Evolutionary conservation across 2,888 invertebrate species (phyloP), one percentile per base, ranked within the genome.

Genomic region (Spisula solida): DNA sequence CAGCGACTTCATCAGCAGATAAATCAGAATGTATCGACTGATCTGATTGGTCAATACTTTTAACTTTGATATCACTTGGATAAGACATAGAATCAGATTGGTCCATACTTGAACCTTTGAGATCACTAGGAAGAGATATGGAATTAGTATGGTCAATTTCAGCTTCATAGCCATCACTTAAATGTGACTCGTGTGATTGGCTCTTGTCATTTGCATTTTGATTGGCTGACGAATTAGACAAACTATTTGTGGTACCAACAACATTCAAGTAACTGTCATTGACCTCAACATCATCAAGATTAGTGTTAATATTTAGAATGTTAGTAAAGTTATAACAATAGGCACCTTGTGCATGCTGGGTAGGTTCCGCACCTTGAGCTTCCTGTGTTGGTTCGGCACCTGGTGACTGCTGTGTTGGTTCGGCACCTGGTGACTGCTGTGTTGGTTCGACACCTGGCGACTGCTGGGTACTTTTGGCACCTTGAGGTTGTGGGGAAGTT

Each of bases 181-280:
- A 51, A 81, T 87, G 78, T 75, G 92, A 92, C 86, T 88, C 91
- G 78, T 87, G 88, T 81, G 94, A 93, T 81, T 87, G 91, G 89
- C 90, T 93, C 87, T 94, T 94, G 95, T 96, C 96, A 95, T 95
- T 94, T 94, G 95, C 95, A 96, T 95, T 96, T 95, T 96, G 96
- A 96, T 95, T 95, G 95, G 95, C 95, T 95, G 96, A 95, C 94
- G 92, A 88, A 84, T 87, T 88, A 88, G 95, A 94, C 94, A 93
- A 90, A 89, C 85, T 90, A 90, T 90, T 89, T 89, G 92, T 89
- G 90, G 93, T 92, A 90, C 92, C 93, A 91, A 91, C 91, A 90
- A 90, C 89, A 91, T 90, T 90, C 89, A 93, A 81, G 83, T 92
- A 89, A 91, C 86, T 83, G 80, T 92, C 92, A 90, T 92, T 92